These are phyloP conservation scores for Fopius arisanus DNA, from an alignment of 1,140 invertebrate species.

Conservation along the genomic window DNA sequence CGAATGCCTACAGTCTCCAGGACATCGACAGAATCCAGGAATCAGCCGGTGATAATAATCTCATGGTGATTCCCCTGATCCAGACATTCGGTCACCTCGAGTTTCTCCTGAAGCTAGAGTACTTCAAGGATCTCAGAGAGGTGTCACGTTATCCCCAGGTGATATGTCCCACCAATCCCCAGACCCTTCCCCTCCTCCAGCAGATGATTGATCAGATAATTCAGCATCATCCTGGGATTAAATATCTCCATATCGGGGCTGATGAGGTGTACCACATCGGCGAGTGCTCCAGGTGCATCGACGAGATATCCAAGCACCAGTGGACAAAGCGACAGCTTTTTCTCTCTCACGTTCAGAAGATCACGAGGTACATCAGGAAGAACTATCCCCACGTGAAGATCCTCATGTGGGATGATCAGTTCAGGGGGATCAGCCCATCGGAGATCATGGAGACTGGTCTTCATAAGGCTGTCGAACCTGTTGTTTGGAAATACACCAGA, in stretches of 20 bases:
- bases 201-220: slow-evolving; percentile 87
- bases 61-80: slow-evolving; percentile 89
- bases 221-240: slow-evolving; percentile 67
- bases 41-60: slow-evolving; percentile 70
- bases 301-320: slow-evolving; percentile 60
- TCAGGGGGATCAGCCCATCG: slow-evolving; percentile 74
- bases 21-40: slow-evolving; percentile 74
- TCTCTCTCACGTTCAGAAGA: slow-evolving; percentile 72
- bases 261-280: slow-evolving; percentile 88
- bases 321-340: slow-evolving; percentile 71
- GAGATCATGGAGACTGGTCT: slow-evolving; percentile 72
- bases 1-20: slow-evolving; percentile 78
- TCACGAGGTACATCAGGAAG: slow-evolving; percentile 70
- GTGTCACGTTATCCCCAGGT: slow-evolving; percentile 78
- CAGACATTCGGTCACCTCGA: slow-evolving; percentile 97
- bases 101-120: slow-evolving; percentile 83
- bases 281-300: slow-evolving; percentile 77
- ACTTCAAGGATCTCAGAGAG: slow-evolving; percentile 81
- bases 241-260: slow-evolving; percentile 81
- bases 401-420: slow-evolving; percentile 96
- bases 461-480: slow-evolving; percentile 77
- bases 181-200: slow-evolving; percentile 75
- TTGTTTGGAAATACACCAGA: slow-evolving; percentile 79
- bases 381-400: slow-evolving; percentile 71
- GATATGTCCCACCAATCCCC: slow-evolving; percentile 80